Base-by-base conservation (phyloP, 2,113 vertebrate genomes). In the Callospermophilus lateralis region DNA sequence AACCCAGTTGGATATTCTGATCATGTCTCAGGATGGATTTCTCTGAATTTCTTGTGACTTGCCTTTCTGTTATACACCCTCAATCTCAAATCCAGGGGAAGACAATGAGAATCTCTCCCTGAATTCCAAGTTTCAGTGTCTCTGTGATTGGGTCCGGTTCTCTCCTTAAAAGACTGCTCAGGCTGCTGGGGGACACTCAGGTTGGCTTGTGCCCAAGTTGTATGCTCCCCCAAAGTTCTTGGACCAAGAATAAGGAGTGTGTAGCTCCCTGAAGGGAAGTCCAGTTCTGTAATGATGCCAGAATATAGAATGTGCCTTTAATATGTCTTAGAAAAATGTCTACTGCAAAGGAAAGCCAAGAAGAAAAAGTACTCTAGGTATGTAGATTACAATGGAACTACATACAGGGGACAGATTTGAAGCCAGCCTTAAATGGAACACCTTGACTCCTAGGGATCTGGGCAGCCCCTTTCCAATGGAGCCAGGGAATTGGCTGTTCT, bases 271-370 rank as follows among this genome's bases (percentile, higher is more conserved):
- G 55, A 61, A 83, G 42, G 80, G n/a, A 72, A 28, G 65, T 34
- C 61, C n/a, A 53, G 4, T 65, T 92, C 45, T 20, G 22, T 34
- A 45, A 4, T 53, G 39, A 16, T 67, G 24, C 20, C n/a, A 51
- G 80, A 37, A 94, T 42, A n/a, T 61, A 42, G 9, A 96, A 10
- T 34, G 0, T 55, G 10, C 48, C 78, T 55, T 86, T 5, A 22
- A 6, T 55, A 34, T 4, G 7, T 61, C 48, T 61, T 55, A 32
- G 30, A 39, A 58, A 89, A 84, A 79, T 55, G 8, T 45, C 72
- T 30, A 95, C 26, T 68, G 34, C 48, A 79, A 68, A 34, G 65
- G 55, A 72, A 76, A 92, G 84, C 83, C 84, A 85, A 79, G 53
- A 28, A 85, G 53, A 37, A 70, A 42, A 83, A 61, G 28, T 20